Evolutionary conservation across 2,113 vertebrate species (phyloP).

Genomic region (Phaethon lepturus): DNA sequence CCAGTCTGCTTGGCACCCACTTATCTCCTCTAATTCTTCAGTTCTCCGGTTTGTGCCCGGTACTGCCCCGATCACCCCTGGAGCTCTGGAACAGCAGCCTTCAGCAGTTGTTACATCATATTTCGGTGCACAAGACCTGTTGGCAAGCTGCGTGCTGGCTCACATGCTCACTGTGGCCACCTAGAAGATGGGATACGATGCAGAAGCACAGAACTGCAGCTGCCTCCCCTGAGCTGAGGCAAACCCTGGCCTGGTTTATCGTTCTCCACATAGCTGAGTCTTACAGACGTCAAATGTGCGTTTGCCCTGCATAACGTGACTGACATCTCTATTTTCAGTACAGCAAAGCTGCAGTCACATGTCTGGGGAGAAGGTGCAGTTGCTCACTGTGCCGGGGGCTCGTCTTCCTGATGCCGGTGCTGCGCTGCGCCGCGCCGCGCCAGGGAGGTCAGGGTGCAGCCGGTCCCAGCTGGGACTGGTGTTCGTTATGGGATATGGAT

Average conservation of each 20-base stretch:
- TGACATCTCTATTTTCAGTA: conserved; percentile 43
- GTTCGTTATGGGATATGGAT: neutral
- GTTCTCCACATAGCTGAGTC: neutral
- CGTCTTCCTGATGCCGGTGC: accelerated
- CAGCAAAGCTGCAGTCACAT: neutral
- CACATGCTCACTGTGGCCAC: accelerated
- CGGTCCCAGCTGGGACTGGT: neutral
- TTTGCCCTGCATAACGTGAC: conserved; percentile 14
- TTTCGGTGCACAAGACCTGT: neutral
- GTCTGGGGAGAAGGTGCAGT: neutral
- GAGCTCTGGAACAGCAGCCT: neutral
- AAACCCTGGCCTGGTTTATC: conserved; percentile 27
- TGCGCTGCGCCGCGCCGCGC: accelerated
- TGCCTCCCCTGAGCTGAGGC: neutral
- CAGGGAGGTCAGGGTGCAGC: neutral
- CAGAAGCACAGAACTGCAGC: neutral
- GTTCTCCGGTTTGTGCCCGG: neutral
- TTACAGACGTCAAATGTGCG: neutral
- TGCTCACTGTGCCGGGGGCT: neutral
- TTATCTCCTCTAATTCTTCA: neutral
- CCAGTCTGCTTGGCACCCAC: neutral
- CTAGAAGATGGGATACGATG: neutral
- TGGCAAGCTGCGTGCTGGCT: neutral
- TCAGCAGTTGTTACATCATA: neutral
- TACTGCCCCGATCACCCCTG: neutral